These are phyloP conservation scores for Callimorpha dominula DNA, from an alignment of 2,888 invertebrate species.

Conservation along the genomic window DNA sequence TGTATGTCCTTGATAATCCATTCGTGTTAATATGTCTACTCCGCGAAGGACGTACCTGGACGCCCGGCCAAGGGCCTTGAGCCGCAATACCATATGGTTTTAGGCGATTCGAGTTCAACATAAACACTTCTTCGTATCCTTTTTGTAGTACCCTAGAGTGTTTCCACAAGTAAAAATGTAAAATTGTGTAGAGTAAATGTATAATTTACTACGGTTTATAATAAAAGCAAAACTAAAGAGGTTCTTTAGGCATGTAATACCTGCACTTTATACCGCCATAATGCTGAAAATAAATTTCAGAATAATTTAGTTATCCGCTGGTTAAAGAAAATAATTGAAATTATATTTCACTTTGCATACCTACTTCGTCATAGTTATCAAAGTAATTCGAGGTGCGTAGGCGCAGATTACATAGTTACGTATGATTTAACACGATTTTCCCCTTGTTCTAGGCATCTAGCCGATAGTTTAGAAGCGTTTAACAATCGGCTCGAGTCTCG, in stretches of 20 bases:
- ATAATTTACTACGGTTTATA: not conserved
- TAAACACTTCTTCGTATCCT: not conserved
- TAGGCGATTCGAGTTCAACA: not conserved
- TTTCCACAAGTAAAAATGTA: not conserved
- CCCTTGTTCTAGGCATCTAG: slow-evolving; percentile 58
- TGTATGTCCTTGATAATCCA: not conserved
- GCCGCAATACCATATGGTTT: not conserved
- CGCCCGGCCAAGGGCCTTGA: not conserved
- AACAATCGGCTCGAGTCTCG: slow-evolving; percentile 50
- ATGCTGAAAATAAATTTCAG: not conserved
- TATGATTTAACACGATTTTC: slow-evolving; percentile 52
- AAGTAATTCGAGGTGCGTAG: slow-evolving; percentile 25
- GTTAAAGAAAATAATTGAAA: slow-evolving; percentile 40
- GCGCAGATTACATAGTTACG: slow-evolving; percentile 24
- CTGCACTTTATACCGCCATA: slow-evolving; percentile 7
- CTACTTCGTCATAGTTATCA: slow-evolving; percentile 21
- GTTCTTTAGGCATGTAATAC: not conserved
- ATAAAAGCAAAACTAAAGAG: not conserved
- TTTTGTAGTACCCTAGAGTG: not conserved
- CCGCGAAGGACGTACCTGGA: not conserved
- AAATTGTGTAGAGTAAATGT: not conserved
- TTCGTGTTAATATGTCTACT: too few relatives aligned
- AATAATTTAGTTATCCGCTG: slow-evolving; percentile 17
- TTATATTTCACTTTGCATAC: slow-evolving; percentile 49
- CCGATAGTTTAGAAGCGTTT: slow-evolving; percentile 65